Conservation (phyloP, 2,113 vertebrate genomes). For the Pao palembangensis region DNA sequence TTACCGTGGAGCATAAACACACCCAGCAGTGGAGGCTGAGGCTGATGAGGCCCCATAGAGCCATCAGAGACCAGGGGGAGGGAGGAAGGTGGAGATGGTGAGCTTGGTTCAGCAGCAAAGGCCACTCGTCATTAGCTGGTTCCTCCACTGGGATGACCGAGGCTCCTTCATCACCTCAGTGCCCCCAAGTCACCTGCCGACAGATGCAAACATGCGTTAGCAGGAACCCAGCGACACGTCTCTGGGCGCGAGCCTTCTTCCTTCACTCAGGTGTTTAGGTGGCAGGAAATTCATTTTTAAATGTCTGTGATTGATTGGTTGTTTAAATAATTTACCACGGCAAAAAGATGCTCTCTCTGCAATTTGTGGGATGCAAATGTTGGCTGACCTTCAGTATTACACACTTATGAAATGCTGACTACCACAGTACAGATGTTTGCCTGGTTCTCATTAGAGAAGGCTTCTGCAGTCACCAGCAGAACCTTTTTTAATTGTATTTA, state of each 20-base stretch:
- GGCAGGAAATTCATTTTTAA: not conserved
- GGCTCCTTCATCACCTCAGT: constrained; percentile 88
- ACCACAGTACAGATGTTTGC: no score
- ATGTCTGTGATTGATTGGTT: not conserved
- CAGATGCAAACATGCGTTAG: constrained; percentile 17
- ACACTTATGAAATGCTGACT: no score
- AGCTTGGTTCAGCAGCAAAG: constrained; percentile 60
- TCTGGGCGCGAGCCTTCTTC: not conserved
- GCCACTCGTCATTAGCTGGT: constrained; percentile 83
- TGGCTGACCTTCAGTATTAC: not conserved
- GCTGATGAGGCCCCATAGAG: constrained; percentile 94
- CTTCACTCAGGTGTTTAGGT: not conserved
- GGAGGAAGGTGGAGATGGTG: constrained; percentile 59
- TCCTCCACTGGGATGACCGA: constrained; percentile 83
- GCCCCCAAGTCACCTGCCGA: constrained; percentile 80
- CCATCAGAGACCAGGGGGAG: constrained; percentile 88
- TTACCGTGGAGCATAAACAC: constrained; percentile 53
- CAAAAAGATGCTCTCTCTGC: not conserved
- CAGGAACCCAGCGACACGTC: not conserved
- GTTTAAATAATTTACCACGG: not conserved
- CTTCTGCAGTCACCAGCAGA: no score
- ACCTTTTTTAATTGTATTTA: no score
- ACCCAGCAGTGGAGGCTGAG: constrained; percentile 97
- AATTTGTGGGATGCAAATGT: not conserved
- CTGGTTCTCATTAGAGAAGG: no score